Evolutionary conservation across 2,888 invertebrate species (phyloP).

Genomic region (Rhimphoctona megacephalus): DNA sequence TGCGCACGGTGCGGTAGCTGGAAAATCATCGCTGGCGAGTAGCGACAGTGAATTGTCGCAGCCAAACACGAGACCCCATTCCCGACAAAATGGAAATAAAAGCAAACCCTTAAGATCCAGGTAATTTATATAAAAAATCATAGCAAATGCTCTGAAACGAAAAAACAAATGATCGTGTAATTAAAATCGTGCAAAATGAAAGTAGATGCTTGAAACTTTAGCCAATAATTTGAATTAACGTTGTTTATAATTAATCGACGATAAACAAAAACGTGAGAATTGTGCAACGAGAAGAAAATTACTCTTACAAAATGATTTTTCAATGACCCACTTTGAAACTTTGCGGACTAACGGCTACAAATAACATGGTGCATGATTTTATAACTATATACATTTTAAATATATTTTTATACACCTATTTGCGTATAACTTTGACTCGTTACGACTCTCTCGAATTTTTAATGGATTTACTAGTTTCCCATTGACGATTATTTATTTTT

Average conservation of each 20-base stretch:
- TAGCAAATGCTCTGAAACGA: not conserved
- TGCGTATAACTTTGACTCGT: constrained; percentile 27
- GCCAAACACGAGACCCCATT: constrained; percentile 83
- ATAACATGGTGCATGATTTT: constrained; percentile 75
- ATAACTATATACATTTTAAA: constrained; percentile 53
- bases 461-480: constrained; percentile 25
- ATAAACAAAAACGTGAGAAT: constrained; percentile 18
- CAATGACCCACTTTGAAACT: constrained; percentile 65
- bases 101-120: constrained; percentile 78
- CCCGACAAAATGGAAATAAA: constrained; percentile 79
- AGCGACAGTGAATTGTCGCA: constrained; percentile 86
- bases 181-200: not conserved
- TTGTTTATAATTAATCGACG: not conserved
- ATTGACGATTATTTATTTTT: constrained; percentile 17
- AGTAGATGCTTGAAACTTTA: not conserved
- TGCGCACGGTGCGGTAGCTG: constrained; percentile 88
- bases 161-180: not conserved
- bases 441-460: constrained; percentile 28
- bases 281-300: constrained; percentile 37
- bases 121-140: constrained; percentile 67
- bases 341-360: constrained; percentile 62
- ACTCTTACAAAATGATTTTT: constrained; percentile 58
- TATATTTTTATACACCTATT: not conserved
- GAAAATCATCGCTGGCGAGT: constrained; percentile 85
- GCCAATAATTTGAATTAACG: not conserved